A percentile compares a stretch with the other conserved stretches of the same genome.
These are phyloP conservation scores for Cynodonichthys magdalenae DNA, from an alignment of 2,797 vertebrate genomes.

Conservation along the genomic window DNA sequence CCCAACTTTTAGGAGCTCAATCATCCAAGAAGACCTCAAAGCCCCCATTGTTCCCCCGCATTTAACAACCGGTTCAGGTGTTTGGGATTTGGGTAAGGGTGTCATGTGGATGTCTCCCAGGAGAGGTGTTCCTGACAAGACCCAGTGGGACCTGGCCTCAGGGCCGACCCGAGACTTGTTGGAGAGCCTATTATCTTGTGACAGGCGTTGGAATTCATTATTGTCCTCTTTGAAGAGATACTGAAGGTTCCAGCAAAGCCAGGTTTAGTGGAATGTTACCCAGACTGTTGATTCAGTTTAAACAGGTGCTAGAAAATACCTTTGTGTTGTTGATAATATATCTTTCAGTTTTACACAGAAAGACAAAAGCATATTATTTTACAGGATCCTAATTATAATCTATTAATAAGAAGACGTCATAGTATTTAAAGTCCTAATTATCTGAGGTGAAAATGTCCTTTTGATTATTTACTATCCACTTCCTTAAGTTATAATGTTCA, in stretches of 20 bases:
- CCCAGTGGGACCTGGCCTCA: slow-evolving; percentile 7
- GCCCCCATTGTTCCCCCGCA: neutral
- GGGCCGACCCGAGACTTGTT: neutral
- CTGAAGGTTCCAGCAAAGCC: neutral
- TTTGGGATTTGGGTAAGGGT: neutral
- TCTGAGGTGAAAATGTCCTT: too few species aligned
- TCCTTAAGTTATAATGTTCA: too few species aligned
- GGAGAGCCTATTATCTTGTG: neutral
- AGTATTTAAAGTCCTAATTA: too few species aligned
- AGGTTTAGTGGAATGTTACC: neutral
- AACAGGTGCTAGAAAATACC: too few species aligned
- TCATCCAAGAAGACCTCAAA: neutral
- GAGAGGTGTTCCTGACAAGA: slow-evolving; percentile 1
- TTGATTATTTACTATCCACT: too few species aligned
- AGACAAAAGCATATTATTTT: too few species aligned
- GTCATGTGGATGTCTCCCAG: neutral
- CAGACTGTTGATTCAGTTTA: too few species aligned
- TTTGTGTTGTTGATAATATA: too few species aligned
- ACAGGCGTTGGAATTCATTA: neutral
- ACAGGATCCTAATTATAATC: too few species aligned
- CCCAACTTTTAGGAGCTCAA: neutral
- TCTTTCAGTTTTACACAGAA: too few species aligned
- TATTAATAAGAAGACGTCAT: too few species aligned
- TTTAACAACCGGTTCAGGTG: slow-evolving; percentile 6
- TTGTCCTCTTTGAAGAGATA: neutral